Conservation (phyloP, 2,888 invertebrate genomes). For the Dicyrtomina minuta region DNA sequence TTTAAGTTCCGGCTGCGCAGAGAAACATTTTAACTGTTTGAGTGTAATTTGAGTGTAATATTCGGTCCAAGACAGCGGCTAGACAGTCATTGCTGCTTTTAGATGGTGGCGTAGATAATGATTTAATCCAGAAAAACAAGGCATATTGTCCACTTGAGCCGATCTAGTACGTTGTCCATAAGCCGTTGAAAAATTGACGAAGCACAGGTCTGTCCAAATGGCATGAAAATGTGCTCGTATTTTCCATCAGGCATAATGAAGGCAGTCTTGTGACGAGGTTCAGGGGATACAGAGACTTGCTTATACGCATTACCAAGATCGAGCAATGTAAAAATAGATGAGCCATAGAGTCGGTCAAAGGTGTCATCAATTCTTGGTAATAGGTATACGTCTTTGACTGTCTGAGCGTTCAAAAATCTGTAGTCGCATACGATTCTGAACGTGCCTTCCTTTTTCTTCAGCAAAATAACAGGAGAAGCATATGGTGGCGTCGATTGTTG, state of each 20-base stretch:
- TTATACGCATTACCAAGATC: conserved; percentile 29
- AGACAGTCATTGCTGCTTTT: conserved; percentile 47
- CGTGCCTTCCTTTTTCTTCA: conserved; percentile 54
- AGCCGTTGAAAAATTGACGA: background rate
- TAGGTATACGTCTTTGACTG: conserved; percentile 24
- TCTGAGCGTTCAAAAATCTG: conserved; percentile 37
- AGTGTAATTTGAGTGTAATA: conserved; percentile 7
- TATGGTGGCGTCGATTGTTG: conserved; percentile 54
- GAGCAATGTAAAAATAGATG: conserved; percentile 33
- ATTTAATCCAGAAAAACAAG: conserved; percentile 55
- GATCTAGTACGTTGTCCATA: no score
- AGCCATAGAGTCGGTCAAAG: conserved; percentile 27
- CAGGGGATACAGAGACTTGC: conserved; percentile 12
- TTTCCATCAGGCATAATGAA: conserved; percentile 14
- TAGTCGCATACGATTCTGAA: conserved; percentile 43
- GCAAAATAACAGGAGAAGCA: conserved; percentile 55
- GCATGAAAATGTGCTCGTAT: background rate
- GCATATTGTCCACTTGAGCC: background rate
- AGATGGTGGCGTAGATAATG: conserved; percentile 48
- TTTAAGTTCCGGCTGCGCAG: conserved; percentile 8
- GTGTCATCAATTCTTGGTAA: conserved; percentile 35
- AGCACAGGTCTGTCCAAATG: conserved; percentile 11
- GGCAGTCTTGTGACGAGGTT: conserved; percentile 13
- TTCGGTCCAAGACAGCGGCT: conserved; percentile 16
- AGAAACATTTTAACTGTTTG: conserved; percentile 31